Percentiles rank a stretch among this genome's conserved stretches.
Conservation (phyloP, 2,113 vertebrate genomes). For the Numenius arquata region DNA sequence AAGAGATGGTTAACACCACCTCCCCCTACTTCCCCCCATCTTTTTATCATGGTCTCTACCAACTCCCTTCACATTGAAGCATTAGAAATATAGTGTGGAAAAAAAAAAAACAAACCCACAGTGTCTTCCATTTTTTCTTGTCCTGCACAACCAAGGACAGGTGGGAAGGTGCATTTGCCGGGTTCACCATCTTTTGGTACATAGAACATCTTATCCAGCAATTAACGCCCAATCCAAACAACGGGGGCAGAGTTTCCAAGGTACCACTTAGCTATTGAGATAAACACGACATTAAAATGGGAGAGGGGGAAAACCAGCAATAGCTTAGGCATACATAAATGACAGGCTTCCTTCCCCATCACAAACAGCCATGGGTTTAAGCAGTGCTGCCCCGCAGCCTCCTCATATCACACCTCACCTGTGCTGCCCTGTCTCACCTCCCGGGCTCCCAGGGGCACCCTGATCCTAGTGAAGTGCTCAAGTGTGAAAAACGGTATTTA, state of each 20-base stretch:
- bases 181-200: neutral
- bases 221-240: neutral
- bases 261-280: neutral
- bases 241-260: slow-evolving; percentile 32
- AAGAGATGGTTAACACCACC: neutral
- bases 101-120: neutral
- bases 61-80: neutral
- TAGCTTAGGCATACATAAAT: neutral
- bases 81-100: neutral
- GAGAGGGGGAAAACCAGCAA: neutral
- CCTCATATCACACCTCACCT: neutral
- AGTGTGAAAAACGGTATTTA: neutral
- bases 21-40: neutral
- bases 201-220: neutral
- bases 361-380: neutral
- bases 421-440: neutral
- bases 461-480: neutral
- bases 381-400: neutral
- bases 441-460: fast-evolving
- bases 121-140: neutral
- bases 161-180: neutral
- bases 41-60: neutral
- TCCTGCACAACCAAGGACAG: neutral
- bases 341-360: neutral
- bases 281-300: neutral